These are phyloP conservation scores for Stegodyphus dumicola DNA, from an alignment of 1,140 invertebrate genomes.

Conservation along the genomic window DNA sequence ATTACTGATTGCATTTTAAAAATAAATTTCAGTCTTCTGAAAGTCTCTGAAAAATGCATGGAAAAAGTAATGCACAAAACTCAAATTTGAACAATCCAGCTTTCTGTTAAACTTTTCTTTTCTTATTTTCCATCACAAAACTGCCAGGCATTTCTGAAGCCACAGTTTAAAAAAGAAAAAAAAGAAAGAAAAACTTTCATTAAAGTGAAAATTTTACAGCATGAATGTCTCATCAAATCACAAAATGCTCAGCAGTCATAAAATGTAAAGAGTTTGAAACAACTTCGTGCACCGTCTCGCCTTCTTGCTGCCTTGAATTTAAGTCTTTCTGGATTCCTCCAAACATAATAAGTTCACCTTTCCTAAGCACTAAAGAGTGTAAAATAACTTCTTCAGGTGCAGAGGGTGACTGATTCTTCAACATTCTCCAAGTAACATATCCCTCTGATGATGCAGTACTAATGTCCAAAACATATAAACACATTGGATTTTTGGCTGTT, in stretches of 20 bases:
- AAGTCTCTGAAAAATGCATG: too few species aligned
- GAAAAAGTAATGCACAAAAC: too few species aligned
- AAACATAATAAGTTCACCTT: conserved; percentile 93
- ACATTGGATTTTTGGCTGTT: conserved; percentile 73
- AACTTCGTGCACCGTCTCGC: conserved; percentile 53
- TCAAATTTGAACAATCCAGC: too few species aligned
- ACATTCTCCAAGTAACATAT: conserved; percentile 81
- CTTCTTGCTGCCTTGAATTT: conserved; percentile 48
- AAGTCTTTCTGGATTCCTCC: conserved; percentile 87
- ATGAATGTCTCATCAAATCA: conserved; percentile 40
- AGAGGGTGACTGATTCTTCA: conserved; percentile 66
- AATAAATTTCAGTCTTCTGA: too few species aligned
- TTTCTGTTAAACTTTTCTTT: too few species aligned
- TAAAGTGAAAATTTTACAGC: not conserved
- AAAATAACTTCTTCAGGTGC: conserved; percentile 87
- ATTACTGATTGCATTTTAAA: too few species aligned
- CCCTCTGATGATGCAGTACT: conserved; percentile 73
- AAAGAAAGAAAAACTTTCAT: not conserved
- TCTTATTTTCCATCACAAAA: too few species aligned
- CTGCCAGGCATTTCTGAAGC: too few species aligned
- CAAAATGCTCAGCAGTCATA: conserved; percentile 52
- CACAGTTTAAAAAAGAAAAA: too few species aligned
- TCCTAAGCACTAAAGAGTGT: conserved; percentile 88
- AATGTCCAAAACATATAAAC: conserved; percentile 89
- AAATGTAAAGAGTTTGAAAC: conserved; percentile 61